phyloP scores from a whole-genome alignment of 2,113 vertebrate genomes.

The Cryptomyrus ogoouensis region DNA sequence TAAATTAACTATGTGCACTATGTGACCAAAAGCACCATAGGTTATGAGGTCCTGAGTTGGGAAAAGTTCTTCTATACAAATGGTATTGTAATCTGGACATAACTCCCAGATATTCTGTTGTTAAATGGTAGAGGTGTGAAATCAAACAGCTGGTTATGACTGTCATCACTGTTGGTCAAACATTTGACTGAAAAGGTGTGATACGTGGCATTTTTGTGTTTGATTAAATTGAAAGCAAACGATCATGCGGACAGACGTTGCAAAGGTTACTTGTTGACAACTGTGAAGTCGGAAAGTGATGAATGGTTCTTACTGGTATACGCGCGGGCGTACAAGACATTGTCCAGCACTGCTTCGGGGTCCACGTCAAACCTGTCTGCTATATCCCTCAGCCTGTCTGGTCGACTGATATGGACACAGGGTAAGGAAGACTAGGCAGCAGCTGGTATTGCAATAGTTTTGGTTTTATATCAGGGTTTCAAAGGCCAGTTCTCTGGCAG shows the following conservation, averaged over 20 bases:
- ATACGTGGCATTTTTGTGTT: neutral
- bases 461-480: neutral
- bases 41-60: neutral
- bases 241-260: neutral
- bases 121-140: neutral
- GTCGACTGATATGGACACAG: constrained; percentile 67
- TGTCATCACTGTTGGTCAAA: neutral
- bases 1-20: neutral
- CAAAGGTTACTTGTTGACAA: neutral
- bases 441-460: neutral
- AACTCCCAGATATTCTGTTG: neutral
- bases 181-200: neutral
- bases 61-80: neutral
- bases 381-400: constrained; percentile 89
- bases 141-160: neutral
- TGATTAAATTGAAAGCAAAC: neutral
- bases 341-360: constrained; percentile 89
- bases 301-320: constrained; percentile 78
- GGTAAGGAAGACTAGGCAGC: constrained; percentile 28
- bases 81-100: neutral
- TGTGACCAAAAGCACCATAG: neutral
- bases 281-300: neutral
- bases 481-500: constrained; percentile 58
- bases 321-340: constrained; percentile 91
- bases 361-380: constrained; percentile 89